Percentiles rank a stretch among this genome's conserved stretches.
Conservation (phyloP, 64 coral and sea anemone species). For the Pachyseris speciosa region DNA sequence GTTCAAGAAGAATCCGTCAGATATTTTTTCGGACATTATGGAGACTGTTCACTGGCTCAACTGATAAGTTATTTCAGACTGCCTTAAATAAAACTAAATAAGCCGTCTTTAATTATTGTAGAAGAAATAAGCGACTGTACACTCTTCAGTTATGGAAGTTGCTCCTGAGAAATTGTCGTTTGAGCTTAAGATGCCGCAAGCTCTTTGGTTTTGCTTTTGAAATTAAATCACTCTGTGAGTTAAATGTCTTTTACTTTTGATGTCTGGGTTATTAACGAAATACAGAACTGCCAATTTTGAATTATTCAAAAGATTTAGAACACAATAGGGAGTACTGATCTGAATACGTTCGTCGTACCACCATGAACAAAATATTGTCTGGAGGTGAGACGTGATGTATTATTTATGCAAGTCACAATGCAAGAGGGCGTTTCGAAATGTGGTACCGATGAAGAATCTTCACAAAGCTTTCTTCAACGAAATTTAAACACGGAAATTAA, state of each 20-base stretch:
- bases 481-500: not conserved
- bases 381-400: not conserved
- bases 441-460: not conserved
- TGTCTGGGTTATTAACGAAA: not conserved
- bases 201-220: too few relatives aligned
- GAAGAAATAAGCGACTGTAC: too few relatives aligned
- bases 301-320: slow-evolving; percentile 5
- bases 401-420: slow-evolving; percentile 19
- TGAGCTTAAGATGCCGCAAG: too few relatives aligned
- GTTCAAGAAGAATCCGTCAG: too few relatives aligned
- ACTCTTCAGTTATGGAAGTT: too few relatives aligned
- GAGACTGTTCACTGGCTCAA: too few relatives aligned
- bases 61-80: too few relatives aligned
- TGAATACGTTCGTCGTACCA: not conserved
- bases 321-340: not conserved
- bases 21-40: too few relatives aligned
- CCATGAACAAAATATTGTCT: slow-evolving; percentile 2
- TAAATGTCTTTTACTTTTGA: not conserved
- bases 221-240: not conserved
- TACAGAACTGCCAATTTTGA: not conserved
- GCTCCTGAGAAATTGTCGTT: too few relatives aligned
- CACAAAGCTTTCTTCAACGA: not conserved
- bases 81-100: too few relatives aligned
- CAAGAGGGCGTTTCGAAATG: not conserved
- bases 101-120: too few relatives aligned